A percentile compares a stretch with the other conserved stretches of the same genome.
phyloP scores from a whole-genome alignment of 2,113 vertebrate genomes.

The Sclerurus mexicanus region DNA sequence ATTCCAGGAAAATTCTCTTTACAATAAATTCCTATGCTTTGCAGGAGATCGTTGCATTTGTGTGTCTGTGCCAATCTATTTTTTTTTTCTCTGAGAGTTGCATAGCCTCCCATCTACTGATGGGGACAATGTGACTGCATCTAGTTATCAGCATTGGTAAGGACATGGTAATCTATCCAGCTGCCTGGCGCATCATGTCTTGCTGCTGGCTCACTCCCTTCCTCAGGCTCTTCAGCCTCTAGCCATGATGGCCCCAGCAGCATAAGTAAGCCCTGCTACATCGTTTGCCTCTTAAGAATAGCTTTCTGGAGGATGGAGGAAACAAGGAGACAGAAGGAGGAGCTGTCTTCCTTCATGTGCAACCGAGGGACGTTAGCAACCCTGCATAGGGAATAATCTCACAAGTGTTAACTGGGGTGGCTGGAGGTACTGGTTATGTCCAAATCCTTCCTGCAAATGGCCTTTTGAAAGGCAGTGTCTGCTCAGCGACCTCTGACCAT shows the following conservation, averaged over 20 bases:
- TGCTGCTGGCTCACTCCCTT: not conserved
- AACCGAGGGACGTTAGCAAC: not conserved
- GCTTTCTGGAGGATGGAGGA: not conserved
- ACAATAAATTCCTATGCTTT: not conserved
- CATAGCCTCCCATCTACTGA: not conserved
- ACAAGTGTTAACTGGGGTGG: not conserved
- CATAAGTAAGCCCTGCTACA: not conserved
- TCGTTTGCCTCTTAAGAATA: not conserved
- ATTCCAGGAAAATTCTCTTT: not conserved
- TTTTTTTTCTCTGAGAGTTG: not conserved
- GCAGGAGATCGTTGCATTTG: not conserved
- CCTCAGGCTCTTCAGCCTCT: not conserved
- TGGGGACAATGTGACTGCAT: not conserved
- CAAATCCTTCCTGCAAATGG: not conserved
- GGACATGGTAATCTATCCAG: not conserved
- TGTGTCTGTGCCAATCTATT: not conserved
- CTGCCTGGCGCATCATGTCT: not conserved
- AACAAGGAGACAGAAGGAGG: not conserved
- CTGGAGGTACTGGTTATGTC: not conserved
- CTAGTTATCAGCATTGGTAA: not conserved
- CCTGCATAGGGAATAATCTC: not conserved
- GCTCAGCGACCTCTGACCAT: not conserved
- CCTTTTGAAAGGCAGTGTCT: not conserved
- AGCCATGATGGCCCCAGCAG: not conserved
- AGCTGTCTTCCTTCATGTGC: not conserved